Evolutionary conservation across 2,888 invertebrate species (phyloP).

Genomic region (Hesperia comma): DNA sequence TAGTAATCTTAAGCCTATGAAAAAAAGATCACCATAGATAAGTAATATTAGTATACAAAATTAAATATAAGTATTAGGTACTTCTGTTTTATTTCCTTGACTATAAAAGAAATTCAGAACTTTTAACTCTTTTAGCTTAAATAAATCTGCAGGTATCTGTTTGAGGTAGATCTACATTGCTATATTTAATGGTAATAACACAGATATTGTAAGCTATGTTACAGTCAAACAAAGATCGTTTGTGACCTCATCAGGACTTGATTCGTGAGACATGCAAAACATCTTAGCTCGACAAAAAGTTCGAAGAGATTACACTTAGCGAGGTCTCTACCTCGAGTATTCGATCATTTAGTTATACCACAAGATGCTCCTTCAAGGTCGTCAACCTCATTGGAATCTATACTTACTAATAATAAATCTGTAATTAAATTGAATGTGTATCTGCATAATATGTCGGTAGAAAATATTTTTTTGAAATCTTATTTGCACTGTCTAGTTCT

Average conservation of each 20-base stretch:
- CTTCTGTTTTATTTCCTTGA: too few relatives aligned
- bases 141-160: too few relatives aligned
- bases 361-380: conserved; percentile 27
- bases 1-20: too few relatives aligned
- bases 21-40: too few relatives aligned
- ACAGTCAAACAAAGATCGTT: background rate
- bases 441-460: background rate
- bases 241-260: conserved; percentile 19
- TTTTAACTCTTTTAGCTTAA: too few relatives aligned
- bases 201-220: background rate
- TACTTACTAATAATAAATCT: background rate
- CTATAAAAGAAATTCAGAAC: too few relatives aligned
- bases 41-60: too few relatives aligned
- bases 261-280: conserved; percentile 25
- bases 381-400: conserved; percentile 5
- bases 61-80: too few relatives aligned
- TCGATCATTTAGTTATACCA: conserved; percentile 6
- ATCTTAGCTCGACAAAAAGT: conserved; percentile 25
- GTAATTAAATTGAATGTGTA: background rate
- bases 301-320: conserved; percentile 14
- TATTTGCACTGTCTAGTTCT: too few relatives aligned
- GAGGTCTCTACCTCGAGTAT: conserved; percentile 5
- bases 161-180: too few relatives aligned
- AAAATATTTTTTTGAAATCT: background rate
- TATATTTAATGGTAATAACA: too few relatives aligned